Base-by-base conservation (phyloP, 1,140 invertebrate genomes). In the Eupeodes corollae region DNA sequence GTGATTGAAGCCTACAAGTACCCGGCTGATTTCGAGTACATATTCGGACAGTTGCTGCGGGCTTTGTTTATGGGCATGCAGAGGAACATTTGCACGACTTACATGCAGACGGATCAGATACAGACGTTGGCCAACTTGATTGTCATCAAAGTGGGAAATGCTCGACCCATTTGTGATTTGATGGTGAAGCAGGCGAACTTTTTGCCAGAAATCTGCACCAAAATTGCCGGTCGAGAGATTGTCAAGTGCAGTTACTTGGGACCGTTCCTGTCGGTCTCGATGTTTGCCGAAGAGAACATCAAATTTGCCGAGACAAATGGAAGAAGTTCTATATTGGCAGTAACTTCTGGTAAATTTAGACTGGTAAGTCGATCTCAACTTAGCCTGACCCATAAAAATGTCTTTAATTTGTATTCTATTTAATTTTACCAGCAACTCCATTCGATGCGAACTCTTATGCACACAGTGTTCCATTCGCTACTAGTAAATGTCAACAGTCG, bases 241-340 rank as follows among this genome's bases (percentile, higher is more conserved):
- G 80, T 86, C 1, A 79, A 80, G 45, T 79, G 83, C 5, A 86
- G 88, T 30, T 92, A 83, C 54, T 74, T 98, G 1, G 91, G 91
- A 18, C 88, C 91, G 1, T 96, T 98, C 63, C 72, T 97, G 19
- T 80, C 80, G 10, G 76, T 95, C 0, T 94, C 91, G 0, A 76
- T 94, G 1, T 95, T 96, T 66, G 89, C 87, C 30, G 91, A 96
- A 67, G 93, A 97, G 66, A 88, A 92, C 63, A 79, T 84, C 0
- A 81, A 82, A 55, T 78, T 91, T 11, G 85, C 83, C 0, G 77
- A 79, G 18, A 61, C 52, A 10, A 77, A 78, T 40, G 57, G 49
- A 73, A 79, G 59, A 76, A 83, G 60, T 73, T 70, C 37, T 75
- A 73, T 2, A 76, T 74, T 55, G 57, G 32, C 39, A 2, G 31